Evolutionary conservation across 2,113 vertebrate species (phyloP).

Genomic region (Elephantulus edwardii): DNA sequence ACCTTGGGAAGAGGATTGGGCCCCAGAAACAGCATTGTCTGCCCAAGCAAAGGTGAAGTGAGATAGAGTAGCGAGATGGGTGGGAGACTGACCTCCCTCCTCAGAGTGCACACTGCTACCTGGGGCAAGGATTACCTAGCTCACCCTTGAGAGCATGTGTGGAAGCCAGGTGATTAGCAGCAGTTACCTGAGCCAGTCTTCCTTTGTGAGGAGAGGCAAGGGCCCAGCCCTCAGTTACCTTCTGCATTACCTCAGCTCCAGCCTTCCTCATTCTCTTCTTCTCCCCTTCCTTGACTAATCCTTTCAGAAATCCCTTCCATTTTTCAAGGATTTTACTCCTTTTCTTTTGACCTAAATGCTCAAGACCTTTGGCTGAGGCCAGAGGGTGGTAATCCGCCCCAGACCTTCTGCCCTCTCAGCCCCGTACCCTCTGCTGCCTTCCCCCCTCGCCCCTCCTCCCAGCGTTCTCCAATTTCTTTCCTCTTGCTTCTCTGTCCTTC

Average conservation of each 20-base stretch:
- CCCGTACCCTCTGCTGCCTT: slow-evolving; percentile 53
- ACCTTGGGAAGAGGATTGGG: background rate
- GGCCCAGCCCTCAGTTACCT: background rate
- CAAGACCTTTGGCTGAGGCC: slow-evolving; percentile 24
- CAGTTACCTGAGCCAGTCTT: no score
- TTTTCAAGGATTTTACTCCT: slow-evolving; percentile 61
- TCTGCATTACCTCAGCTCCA: background rate
- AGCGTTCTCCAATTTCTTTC: background rate
- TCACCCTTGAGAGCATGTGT: background rate
- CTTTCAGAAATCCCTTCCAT: slow-evolving; percentile 58
- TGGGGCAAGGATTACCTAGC: background rate
- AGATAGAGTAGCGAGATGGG: background rate
- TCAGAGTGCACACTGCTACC: background rate
- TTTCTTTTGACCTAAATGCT: slow-evolving; percentile 67
- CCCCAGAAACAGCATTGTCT: background rate
- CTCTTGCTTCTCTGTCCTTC: slow-evolving; percentile 16
- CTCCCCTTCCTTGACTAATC: slow-evolving; percentile 34
- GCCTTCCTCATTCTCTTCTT: background rate
- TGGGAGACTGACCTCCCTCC: background rate
- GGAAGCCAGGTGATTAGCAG: background rate
- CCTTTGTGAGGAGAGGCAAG: background rate
- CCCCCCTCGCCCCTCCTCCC: background rate
- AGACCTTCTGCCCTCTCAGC: slow-evolving; percentile 6
- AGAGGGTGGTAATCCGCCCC: background rate
- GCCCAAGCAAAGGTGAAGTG: background rate